phyloP scores from a whole-genome alignment of 2,113 vertebrate species.

The Psettodes erumei region DNA sequence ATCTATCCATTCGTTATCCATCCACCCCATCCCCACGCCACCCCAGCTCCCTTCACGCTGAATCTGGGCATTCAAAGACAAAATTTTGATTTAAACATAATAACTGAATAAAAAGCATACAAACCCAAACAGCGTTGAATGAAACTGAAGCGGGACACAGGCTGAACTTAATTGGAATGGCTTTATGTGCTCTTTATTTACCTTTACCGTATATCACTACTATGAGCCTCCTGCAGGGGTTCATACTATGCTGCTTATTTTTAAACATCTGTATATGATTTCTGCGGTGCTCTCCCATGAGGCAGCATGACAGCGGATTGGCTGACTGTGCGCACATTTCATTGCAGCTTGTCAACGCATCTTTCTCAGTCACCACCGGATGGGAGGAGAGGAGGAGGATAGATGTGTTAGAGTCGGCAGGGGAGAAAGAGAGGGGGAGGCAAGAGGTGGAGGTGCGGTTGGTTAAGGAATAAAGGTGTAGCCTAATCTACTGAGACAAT shows the following conservation, averaged over 20 bases:
- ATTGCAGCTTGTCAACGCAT: slow-evolving; percentile 76
- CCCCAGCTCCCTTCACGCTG: too few species aligned
- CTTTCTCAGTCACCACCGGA: slow-evolving; percentile 67
- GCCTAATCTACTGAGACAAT: slow-evolving; percentile 38
- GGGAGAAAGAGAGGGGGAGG: slow-evolving; percentile 50
- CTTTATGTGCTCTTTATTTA: too few species aligned
- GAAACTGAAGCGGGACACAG: too few species aligned
- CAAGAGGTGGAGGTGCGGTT: slow-evolving; percentile 47
- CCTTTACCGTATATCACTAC: background rate
- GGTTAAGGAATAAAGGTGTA: slow-evolving; percentile 57
- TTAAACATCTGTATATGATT: background rate
- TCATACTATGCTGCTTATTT: background rate
- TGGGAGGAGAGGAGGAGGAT: slow-evolving; percentile 70
- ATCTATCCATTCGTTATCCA: too few species aligned
- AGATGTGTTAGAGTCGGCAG: slow-evolving; percentile 60
- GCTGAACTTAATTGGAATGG: too few species aligned
- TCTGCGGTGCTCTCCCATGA: slow-evolving; percentile 15
- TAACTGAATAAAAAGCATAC: too few species aligned
- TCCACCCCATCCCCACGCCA: too few species aligned
- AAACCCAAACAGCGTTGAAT: too few species aligned
- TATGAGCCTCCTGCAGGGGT: background rate
- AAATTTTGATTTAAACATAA: too few species aligned
- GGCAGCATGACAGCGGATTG: slow-evolving; percentile 55
- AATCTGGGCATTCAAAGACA: too few species aligned
- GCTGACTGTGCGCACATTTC: slow-evolving; percentile 68